Evolutionary conservation across 2,888 invertebrate genomes (phyloP).

Genomic region (Nephrotoma flavescens): DNA sequence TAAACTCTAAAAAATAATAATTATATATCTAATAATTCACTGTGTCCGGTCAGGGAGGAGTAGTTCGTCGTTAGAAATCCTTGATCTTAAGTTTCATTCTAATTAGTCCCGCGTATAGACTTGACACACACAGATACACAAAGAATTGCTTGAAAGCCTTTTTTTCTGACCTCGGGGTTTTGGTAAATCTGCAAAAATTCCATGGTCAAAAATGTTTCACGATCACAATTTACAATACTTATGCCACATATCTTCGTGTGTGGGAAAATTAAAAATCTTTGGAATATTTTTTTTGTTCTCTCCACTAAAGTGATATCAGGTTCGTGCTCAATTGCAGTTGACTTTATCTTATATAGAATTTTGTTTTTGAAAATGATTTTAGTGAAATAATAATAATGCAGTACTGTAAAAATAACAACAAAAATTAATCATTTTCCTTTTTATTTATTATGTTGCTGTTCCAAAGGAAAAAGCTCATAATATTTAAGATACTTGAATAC

Average conservation of each 20-base stretch:
- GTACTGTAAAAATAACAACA: neutral
- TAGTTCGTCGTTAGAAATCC: too few relatives aligned
- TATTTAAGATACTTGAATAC: neutral
- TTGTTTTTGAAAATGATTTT: neutral
- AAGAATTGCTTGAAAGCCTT: too few relatives aligned
- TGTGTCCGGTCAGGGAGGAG: too few relatives aligned
- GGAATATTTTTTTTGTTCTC: neutral
- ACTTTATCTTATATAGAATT: neutral
- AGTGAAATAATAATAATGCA: neutral
- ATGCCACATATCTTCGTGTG: neutral
- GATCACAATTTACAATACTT: too few relatives aligned
- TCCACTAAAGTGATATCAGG: neutral
- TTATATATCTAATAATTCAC: too few relatives aligned
- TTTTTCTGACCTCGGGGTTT: too few relatives aligned
- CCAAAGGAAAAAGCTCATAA: neutral
- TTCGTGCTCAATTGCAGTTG: conserved; percentile 6
- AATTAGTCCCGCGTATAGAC: too few relatives aligned
- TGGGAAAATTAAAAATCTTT: neutral
- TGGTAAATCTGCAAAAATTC: too few relatives aligned
- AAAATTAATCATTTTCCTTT: neutral
- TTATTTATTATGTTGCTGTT: neutral
- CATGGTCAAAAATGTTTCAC: too few relatives aligned
- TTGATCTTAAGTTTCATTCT: too few relatives aligned
- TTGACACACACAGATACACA: too few relatives aligned
- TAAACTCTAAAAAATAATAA: too few relatives aligned